phyloP scores from a whole-genome alignment of 2,888 invertebrate species.

The Zaprionus obscuricornis region DNA sequence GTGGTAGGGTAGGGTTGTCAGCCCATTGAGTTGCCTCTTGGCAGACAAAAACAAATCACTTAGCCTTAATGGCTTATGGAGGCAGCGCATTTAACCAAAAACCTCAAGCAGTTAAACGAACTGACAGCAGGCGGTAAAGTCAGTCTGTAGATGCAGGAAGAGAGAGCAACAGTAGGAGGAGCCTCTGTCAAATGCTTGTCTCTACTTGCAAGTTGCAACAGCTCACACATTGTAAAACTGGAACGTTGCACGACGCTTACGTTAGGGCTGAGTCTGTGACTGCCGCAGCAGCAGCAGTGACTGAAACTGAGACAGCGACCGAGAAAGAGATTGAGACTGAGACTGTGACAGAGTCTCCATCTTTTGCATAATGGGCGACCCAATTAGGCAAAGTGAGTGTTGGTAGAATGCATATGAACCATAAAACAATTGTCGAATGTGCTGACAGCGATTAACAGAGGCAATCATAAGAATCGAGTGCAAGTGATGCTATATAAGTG shows the following conservation, averaged over 20 bases:
- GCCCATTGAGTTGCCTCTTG: constrained; percentile 25
- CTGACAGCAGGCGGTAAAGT: constrained; percentile 45
- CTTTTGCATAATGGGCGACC: constrained; percentile 80
- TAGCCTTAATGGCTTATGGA: constrained; percentile 82
- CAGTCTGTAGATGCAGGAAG: constrained; percentile 1
- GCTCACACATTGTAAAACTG: constrained; percentile 37
- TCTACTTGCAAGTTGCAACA: constrained; percentile 33
- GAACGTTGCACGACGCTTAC: constrained; percentile 61
- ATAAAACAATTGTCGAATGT: constrained; percentile 77
- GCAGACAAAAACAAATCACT: constrained; percentile 80
- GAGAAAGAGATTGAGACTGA: constrained; percentile 10
- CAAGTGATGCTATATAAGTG: too few relatives aligned
- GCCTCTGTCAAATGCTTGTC: constrained; percentile 74
- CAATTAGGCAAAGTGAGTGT: constrained; percentile 81
- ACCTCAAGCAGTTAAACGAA: constrained; percentile 74
- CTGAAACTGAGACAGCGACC: constrained; percentile 1
- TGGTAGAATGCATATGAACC: constrained; percentile 73
- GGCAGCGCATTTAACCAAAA: constrained; percentile 77
- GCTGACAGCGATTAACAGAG: constrained; percentile 60
- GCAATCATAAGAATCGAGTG: constrained; percentile 28
- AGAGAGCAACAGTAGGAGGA: constrained; percentile 1
- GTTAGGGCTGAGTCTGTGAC: constrained; percentile 8
- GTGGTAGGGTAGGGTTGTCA: background rate
- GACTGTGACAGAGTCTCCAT: constrained; percentile 31
- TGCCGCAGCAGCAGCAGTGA: too few relatives aligned